Base-by-base conservation (phyloP, 2,113 vertebrate species). In the Nycticorax nycticorax region DNA sequence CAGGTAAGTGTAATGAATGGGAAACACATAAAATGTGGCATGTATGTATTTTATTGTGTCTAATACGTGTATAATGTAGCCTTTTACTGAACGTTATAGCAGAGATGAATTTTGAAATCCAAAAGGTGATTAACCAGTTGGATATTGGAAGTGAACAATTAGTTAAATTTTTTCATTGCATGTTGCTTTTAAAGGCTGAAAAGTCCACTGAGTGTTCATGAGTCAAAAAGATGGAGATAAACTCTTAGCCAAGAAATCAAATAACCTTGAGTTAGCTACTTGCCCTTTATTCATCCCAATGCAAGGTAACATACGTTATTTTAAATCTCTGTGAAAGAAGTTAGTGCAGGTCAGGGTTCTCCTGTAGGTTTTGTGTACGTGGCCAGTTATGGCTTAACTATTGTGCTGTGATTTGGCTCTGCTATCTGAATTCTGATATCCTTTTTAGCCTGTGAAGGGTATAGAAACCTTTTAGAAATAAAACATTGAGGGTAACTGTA, bases 1-100 rank as follows among this genome's bases (percentile, higher is more conserved):
- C 99, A 99, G 98, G 99, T 99, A 98, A 97, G 96, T 88, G 15
- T 41, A 76, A 69, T 93, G 62, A 77, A 48, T 87, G 71, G 28
- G 64, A 84, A 95, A 80, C n/a, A 47, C 18, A 2, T 28, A 48
- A 87, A 53, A 66, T 87, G 15, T 69, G 21, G 3, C 3, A 6
- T 32, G 3, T 32, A 6, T 35, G 4, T 60, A 41, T 78, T 41
- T 56, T 67, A 45, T 7, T 92, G 28, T 50, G 16, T 66, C 9
- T 56, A 23, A 26, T 45, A 20, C 30, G 11, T 64, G 14, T 75
- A 21, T 80, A 32, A 55, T 20, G 14, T 59, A 72, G 21, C 47
- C 20, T 50, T 55, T 67, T 88, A 37, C n/a, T 90, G 30, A 83
- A 26, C 59, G 23, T 67, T 91, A 22, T 3, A 30, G 14, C 50